Base-by-base conservation (phyloP, 2,888 invertebrate species). In the Gandaritis pyraliata region DNA sequence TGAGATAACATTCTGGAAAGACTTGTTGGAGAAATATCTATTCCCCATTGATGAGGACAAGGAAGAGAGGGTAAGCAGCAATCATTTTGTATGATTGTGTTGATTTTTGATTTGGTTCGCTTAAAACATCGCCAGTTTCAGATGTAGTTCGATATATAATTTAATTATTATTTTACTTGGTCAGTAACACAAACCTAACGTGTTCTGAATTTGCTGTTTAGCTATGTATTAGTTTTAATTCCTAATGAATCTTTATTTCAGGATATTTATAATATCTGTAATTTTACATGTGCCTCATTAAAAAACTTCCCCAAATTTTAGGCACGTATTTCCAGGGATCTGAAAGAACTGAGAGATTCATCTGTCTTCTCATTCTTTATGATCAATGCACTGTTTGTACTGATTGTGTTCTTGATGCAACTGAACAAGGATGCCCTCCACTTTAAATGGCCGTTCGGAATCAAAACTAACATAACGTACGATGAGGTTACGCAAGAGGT, bases 371-470 rank as follows among this genome's bases (percentile, higher is more conserved):
- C 96, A 76, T 99, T 99, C 94, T 97, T 99, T 94, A 99, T 99
- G 98, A 92, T 98, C 90, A 99, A 99, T 94, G 98, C 99, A 75
- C 95, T 99, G 80, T 99, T 99, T 95, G 98, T 99, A 81, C 95
- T 99, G 87, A 98, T 99, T 93, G 98, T 99, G 77, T 98, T 99
- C 93, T 96, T 99, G 89, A 96, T 99, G 86, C 99, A 99, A 94
- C 94, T 99, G 92, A 98, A 99, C 94, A 98, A 98, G 95, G 98
- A 98, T 91, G 95, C 96, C 85, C 94, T 99, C 78, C 98, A 98
- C 93, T 94, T 98, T 86, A 97, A 98, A 90, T 98, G 98, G 98
- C 98, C 98, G 58, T 95, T 97, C 82, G 98, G 97, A 93, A 96
- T 97, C 85, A 97, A 96, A 94, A 97, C 96, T 88, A 98, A 98